A percentile compares a stretch with the other conserved stretches of the same genome.
Evolutionary conservation across 2,113 vertebrate genomes (phyloP).

Genomic region (Laticauda colubrina): DNA sequence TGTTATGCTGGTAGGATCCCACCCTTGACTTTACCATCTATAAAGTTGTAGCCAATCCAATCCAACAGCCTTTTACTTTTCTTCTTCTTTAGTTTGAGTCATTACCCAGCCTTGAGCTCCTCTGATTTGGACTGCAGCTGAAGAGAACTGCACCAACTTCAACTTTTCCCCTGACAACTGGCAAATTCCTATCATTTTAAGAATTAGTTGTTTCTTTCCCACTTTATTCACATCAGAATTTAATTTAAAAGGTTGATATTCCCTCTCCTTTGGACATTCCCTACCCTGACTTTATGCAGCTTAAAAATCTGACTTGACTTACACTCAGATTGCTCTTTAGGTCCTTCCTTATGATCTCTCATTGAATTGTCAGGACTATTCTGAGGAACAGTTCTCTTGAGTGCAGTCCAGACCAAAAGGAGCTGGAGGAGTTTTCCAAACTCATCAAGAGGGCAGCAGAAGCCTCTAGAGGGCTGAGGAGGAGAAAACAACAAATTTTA

Average conservation of each 20-base stretch:
- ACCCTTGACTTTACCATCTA: not conserved
- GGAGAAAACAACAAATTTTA: constrained; percentile 1
- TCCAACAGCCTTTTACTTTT: not conserved
- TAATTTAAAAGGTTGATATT: not conserved
- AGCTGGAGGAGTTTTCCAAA: not conserved
- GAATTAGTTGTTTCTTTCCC: not conserved
- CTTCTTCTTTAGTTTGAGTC: not conserved
- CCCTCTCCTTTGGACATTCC: not conserved
- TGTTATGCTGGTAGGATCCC: too few relatives aligned
- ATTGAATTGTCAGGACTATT: not conserved
- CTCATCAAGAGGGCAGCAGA: constrained; percentile 4
- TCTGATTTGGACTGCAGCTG: not conserved
- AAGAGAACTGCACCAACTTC: not conserved
- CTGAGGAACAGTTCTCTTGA: constrained; percentile 4
- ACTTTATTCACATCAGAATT: not conserved
- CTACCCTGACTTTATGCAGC: not conserved
- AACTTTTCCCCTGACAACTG: not conserved
- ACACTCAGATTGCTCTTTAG: constrained; percentile 30
- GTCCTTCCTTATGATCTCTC: constrained; percentile 17
- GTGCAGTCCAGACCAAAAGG: not conserved
- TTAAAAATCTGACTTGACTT: constrained; percentile 14
- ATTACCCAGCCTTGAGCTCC: not conserved
- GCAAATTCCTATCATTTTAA: not conserved
- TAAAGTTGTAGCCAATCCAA: not conserved
- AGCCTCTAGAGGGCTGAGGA: constrained; percentile 6